Evolutionary conservation across 2,113 vertebrate genomes (phyloP), one percentile per base, ranked within the genome.

Genomic region (Anolis carolinensis): DNA sequence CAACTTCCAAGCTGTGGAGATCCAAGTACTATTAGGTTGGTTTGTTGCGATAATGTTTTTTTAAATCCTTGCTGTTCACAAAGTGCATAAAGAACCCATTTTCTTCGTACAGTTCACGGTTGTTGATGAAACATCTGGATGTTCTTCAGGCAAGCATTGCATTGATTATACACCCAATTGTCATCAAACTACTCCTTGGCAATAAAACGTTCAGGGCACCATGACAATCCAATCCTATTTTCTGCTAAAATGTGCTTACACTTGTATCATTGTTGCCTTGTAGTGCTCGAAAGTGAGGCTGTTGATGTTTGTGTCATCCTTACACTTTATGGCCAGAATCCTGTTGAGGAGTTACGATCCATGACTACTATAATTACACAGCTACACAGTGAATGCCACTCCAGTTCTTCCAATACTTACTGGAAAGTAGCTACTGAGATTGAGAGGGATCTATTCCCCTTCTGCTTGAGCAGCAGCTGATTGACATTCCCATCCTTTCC

Each of bases 231-330:
- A 85, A 91, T 90, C 77, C 84, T 86, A 86, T 93, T 95, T 95
- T 93, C 95, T 94, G 91, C 88, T 93, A 90, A 95, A 93, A 86
- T 91, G 85, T 88, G 86, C 87, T 84, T 81, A 84, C 59, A 82
- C 65, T 78, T 91, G 65, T 88, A 93, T 90, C 85, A 52, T 90
- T 84, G 48, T 86, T 81, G 86, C 83, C 86, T 52, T 85, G 73
- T 62, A 85, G 72, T 83, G 75, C 62, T 9, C 13, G 89, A 86
- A 85, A 87, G 67, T 79, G 91, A 81, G 72, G 89, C 87, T 89
- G 91, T 80, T 90, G 90, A 88, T 89, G 88, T 92, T 92, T 89
- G 83, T 87, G 71, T 89, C 81, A 82, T 84, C 75, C 85, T 70
- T 87, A 87, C 62, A 14, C 76, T 84, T 89, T 20, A 70, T 70